Conservation (phyloP, 2,888 invertebrate genomes). For the Hylaea fasciaria region DNA sequence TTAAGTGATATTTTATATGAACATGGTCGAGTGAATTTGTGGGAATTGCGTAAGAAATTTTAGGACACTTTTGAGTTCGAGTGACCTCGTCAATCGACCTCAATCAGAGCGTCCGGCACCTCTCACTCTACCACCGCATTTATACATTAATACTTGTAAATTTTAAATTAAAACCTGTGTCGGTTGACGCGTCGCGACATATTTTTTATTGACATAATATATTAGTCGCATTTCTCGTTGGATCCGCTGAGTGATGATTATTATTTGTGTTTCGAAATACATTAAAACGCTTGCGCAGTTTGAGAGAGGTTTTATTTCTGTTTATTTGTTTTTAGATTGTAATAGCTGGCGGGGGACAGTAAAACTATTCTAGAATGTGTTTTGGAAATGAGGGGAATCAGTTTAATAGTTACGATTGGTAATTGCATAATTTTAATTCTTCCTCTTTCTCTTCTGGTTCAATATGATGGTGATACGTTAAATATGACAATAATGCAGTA, state of each 20-base stretch:
- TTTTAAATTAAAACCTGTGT: conserved; percentile 30
- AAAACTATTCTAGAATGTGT: conserved; percentile 25
- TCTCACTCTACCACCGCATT: conserved; percentile 18
- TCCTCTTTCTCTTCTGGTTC: no score
- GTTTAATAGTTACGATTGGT: neutral
- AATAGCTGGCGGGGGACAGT: conserved; percentile 16
- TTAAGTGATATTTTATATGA: no score
- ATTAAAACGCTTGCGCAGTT: conserved; percentile 33
- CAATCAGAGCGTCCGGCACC: neutral
- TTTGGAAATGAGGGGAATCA: conserved; percentile 1
- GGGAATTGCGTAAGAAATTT: no score
- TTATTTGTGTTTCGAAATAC: conserved; percentile 48
- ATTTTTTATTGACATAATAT: conserved; percentile 45
- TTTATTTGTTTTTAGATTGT: conserved; percentile 33
- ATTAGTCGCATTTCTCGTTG: conserved; percentile 36
- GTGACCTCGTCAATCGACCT: conserved; percentile 1
- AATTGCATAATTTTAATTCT: neutral
- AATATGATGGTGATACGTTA: no score
- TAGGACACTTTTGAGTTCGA: no score
- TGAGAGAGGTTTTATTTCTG: conserved; percentile 27
- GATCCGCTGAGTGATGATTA: conserved; percentile 45
- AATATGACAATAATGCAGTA: no score
- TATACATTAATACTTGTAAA: conserved; percentile 25
- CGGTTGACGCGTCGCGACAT: conserved; percentile 33
- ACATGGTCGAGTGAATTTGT: no score